These are phyloP conservation scores for Drosophila arizonae DNA, from an alignment of 1,140 invertebrate genomes.

Conservation along the genomic window DNA sequence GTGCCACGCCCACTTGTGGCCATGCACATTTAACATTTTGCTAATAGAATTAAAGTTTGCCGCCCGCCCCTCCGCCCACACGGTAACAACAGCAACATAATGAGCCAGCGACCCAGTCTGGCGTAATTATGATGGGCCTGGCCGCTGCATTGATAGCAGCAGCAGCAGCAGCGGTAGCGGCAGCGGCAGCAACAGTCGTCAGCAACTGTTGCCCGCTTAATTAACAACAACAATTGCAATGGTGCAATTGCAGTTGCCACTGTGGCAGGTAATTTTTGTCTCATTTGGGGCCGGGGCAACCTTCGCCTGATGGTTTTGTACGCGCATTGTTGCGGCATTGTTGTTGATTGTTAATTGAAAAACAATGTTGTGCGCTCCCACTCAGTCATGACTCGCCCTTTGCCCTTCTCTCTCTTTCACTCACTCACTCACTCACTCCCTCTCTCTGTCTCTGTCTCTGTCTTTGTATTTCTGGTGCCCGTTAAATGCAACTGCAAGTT, in stretches of 20 bases:
- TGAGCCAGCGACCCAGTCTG: constrained; percentile 51
- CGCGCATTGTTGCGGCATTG: constrained; percentile 59
- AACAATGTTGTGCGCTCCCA: constrained; percentile 69
- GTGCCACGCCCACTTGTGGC: constrained; percentile 21
- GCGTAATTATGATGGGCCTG: constrained; percentile 69
- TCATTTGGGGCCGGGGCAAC: constrained; percentile 65
- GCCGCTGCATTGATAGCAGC: constrained; percentile 33
- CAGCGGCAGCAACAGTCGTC: background rate
- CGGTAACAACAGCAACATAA: constrained; percentile 36
- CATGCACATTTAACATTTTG: constrained; percentile 74
- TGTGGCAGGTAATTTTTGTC: constrained; percentile 71
- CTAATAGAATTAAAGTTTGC: constrained; percentile 82
- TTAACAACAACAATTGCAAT: constrained; percentile 78
- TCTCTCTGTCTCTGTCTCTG: background rate
- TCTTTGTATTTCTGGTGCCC: constrained; percentile 33
- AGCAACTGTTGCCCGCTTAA: constrained; percentile 63
- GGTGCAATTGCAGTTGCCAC: constrained; percentile 38
- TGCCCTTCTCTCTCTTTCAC: background rate
- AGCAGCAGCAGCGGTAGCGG: background rate
- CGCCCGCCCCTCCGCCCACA: background rate
- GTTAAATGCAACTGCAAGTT: constrained; percentile 64
- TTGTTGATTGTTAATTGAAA: constrained; percentile 81
- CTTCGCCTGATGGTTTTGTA: constrained; percentile 52
- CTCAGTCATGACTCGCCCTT: background rate
- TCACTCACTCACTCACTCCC: background rate